Percentiles rank a stretch among this genome's conserved stretches.
Evolutionary conservation across 2,113 vertebrate species (phyloP).

Genomic region (Vulpes vulpes): DNA sequence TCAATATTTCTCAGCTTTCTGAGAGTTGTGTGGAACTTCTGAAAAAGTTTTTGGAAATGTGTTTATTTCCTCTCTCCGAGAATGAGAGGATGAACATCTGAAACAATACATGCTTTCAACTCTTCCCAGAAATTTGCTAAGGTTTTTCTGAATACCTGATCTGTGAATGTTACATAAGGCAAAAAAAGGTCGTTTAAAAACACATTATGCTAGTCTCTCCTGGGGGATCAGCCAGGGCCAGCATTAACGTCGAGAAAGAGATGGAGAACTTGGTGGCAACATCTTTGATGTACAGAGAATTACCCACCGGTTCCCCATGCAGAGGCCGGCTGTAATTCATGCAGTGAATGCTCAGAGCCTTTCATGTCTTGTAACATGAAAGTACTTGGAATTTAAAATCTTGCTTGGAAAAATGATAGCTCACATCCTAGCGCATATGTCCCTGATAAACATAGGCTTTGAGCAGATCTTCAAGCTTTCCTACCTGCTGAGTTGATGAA

Average conservation of each 20-base stretch:
- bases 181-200: conserved; percentile 43
- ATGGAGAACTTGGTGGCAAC: conserved; percentile 3
- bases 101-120: conserved; percentile 57
- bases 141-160: conserved; percentile 1
- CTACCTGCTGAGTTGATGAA: conserved; percentile 57
- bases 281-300: conserved; percentile 69
- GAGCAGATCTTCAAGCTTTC: conserved; percentile 27
- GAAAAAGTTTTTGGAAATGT: conserved; percentile 54
- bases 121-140: conserved; percentile 51
- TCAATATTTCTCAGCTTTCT: background rate
- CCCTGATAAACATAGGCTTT: conserved; percentile 51
- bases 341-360: background rate
- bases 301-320: background rate
- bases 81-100: background rate
- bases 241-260: background rate
- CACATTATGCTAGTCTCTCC: conserved; percentile 56
- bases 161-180: background rate
- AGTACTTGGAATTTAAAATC: conserved; percentile 59
- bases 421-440: conserved; percentile 11
- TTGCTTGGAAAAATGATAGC: conserved; percentile 61
- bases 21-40: conserved; percentile 26
- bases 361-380: conserved; percentile 72
- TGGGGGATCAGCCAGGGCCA: background rate
- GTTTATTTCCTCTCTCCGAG: background rate
- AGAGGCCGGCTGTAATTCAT: conserved; percentile 9